These are phyloP conservation scores for Brachyptera risi DNA, from an alignment of 2,888 invertebrate genomes.

Conservation along the genomic window DNA sequence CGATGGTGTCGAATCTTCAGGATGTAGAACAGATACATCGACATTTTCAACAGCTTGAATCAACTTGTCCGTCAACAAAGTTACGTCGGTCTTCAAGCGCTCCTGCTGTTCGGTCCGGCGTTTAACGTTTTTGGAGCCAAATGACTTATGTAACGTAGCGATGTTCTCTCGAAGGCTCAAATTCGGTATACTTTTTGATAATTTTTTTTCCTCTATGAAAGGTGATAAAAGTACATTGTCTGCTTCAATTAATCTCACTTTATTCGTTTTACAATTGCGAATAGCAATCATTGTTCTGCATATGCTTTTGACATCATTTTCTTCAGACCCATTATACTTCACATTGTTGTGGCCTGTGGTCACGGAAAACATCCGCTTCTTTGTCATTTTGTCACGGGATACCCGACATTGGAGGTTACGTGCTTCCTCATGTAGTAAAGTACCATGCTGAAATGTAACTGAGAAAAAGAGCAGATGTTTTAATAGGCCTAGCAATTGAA, in stretches of 20 bases:
- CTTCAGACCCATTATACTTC: background rate
- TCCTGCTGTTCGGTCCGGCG: background rate
- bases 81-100: background rate
- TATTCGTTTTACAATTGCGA: constrained; percentile 19
- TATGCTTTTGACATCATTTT: background rate
- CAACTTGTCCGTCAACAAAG: background rate
- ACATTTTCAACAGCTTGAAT: background rate
- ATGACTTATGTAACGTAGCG: background rate
- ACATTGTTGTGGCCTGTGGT: background rate
- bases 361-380: background rate
- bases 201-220: background rate
- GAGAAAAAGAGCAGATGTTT: constrained; percentile 1
- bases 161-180: background rate
- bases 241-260: constrained; percentile 16
- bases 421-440: background rate
- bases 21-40: background rate
- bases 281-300: constrained; percentile 18
- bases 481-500: too few relatives aligned
- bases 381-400: background rate
- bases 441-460: constrained; percentile 16
- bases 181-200: background rate
- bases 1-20: background rate
- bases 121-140: constrained; percentile 14
- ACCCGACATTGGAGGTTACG: background rate
- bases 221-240: constrained; percentile 13